Base-by-base conservation (phyloP, 2,113 vertebrate species). In the Plecotus auritus region DNA sequence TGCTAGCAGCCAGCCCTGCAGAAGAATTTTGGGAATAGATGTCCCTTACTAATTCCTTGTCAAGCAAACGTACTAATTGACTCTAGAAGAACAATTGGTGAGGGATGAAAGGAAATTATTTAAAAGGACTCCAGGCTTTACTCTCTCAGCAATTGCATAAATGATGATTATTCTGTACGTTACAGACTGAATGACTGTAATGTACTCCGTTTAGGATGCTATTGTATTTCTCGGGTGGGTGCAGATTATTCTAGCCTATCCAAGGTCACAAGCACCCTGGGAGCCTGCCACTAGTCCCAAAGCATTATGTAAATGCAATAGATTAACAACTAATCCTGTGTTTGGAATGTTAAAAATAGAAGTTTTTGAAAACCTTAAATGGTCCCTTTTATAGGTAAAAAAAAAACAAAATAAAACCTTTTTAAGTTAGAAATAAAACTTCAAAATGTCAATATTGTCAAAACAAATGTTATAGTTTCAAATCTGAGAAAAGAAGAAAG, bases 41-140 rank as follows among this genome's bases (percentile, higher is more conserved):
- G 83, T 91, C 16, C 32, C 49, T 93, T 47, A 87, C 94, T 94
- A 91, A 73, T 83, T 30, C 32, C 54, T 95, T 96, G 40, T 86
- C 92, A 93, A 88, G 64, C n/a, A 81, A 74, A 95, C 91, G 35
- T 35, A 91, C 78, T 96, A 95, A 96, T 90, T 94, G 72, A 74
- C 26, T 91, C 70, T 84, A 81, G 67, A 92, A 95, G 82, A 91
- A 95, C 92, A 96, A 85, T 51, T 67, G 40, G n/a, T 93, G 28
- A 77, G 37, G 26, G 11, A 88, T 96, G 78, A 93, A 95, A 96
- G 28, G 61, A 96, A 94, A 91, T 88, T 8, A 90, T 95, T 95
- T 94, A 73, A 96, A 91, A 95, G 92, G 64, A 91, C 86, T 92
- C 66, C 76, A 76, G 42, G 7, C 66, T 94, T 85, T 91, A 54